Base-by-base conservation (phyloP, 2,888 invertebrate genomes). In the Pristionchus japonicus region DNA sequence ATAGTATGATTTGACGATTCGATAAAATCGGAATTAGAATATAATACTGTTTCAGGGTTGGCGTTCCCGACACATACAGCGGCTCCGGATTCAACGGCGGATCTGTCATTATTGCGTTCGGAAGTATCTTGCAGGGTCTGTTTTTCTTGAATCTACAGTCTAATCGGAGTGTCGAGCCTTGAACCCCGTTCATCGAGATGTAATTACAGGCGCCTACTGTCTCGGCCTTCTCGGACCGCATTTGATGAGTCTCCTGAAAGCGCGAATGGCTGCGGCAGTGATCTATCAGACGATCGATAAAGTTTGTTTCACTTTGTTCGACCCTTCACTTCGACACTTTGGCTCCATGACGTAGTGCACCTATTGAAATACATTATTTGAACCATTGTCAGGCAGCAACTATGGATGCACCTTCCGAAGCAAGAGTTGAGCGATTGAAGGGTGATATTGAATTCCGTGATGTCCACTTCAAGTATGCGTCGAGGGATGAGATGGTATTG, bases 281-380 rank as follows among this genome's bases (percentile, higher is more conserved):
- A 86, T 86, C 47, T 86, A 70, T 61, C 20, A 70, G 43, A 86
- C 70, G 20, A 86, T 86, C 70, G 86, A 86, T 43, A 86, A 40
- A 37, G 85, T 86, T 27, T 1, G n/a, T n/a, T n/a, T 23, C 27
- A 9, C 43, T 23, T 40, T n/a, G n/a, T n/a, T n/a, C n/a, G n/a
- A n/a, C n/a, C 7, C 4, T 11, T 64, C 31, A n/a, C n/a, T n/a
- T n/a, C n/a, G n/a, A n/a, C n/a, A n/a, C n/a, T n/a, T n/a, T n/a
- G n/a, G n/a, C n/a, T n/a, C n/a, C n/a, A n/a, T n/a, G n/a, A n/a
- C n/a, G n/a, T n/a, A n/a, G n/a, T n/a, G n/a, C n/a, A n/a, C n/a
- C n/a, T n/a, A n/a, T n/a, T n/a, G n/a, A n/a, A n/a, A n/a, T n/a
- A n/a, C n/a, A n/a, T n/a, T n/a, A n/a, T n/a, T n/a, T n/a, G n/a